phyloP scores from a whole-genome alignment of 1,140 invertebrate genomes.

The Pogonognathellus flavescens region DNA sequence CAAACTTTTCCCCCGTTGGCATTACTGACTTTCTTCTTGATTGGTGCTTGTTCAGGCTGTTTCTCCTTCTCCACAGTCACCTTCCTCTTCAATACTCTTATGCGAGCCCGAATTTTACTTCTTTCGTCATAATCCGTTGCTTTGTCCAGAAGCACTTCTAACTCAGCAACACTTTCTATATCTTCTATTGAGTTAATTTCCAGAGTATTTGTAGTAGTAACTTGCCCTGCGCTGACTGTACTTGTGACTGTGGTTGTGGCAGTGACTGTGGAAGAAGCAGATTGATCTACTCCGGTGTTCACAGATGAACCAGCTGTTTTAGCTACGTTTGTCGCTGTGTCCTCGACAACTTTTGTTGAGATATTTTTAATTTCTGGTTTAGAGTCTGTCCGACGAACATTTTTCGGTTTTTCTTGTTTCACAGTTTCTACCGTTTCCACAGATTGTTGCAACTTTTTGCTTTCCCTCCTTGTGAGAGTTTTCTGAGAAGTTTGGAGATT shows the following conservation, averaged over 20 bases:
- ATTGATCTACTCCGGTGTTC: conserved; percentile 70
- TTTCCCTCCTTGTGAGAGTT: too few relatives aligned
- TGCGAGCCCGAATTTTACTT: conserved; percentile 80
- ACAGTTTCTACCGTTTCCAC: too few relatives aligned
- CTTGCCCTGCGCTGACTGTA: neutral
- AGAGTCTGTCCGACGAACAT: too few relatives aligned
- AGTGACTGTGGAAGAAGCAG: conserved; percentile 14
- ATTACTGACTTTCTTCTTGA: neutral
- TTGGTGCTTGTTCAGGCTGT: neutral
- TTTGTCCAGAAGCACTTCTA: conserved; percentile 81
- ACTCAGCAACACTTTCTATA: conserved; percentile 78
- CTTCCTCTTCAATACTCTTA: conserved; percentile 74
- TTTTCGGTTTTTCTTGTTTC: too few relatives aligned
- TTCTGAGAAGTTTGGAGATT: too few relatives aligned
- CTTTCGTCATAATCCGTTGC: conserved; percentile 81
- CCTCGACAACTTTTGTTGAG: neutral
- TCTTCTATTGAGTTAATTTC: conserved; percentile 78
- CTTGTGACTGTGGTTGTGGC: conserved; percentile 20
- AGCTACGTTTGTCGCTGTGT: neutral
- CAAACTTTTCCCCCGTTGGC: neutral
- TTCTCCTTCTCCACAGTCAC: conserved; percentile 51
- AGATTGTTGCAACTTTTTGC: too few relatives aligned
- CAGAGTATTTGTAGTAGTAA: too few relatives aligned
- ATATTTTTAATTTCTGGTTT: neutral
- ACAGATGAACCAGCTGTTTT: neutral